Percentiles rank a stretch among this genome's conserved stretches.
These are phyloP conservation scores for Hiodon tergisus DNA, from an alignment of 2,113 vertebrate species.

Conservation along the genomic window DNA sequence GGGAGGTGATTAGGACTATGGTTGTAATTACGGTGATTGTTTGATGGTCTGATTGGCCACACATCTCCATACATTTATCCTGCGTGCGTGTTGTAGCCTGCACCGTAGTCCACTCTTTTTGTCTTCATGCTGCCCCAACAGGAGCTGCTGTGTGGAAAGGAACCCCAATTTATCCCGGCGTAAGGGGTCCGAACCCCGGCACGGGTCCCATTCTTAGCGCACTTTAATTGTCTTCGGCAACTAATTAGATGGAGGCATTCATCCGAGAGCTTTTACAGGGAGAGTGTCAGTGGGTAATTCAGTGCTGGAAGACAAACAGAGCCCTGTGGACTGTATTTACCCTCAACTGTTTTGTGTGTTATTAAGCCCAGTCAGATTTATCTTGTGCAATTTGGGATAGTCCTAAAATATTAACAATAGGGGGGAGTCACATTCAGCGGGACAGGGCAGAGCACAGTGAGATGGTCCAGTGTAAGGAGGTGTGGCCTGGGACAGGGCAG, in stretches of 20 bases:
- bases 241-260: not conserved
- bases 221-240: not conserved
- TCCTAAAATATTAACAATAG: too few relatives aligned
- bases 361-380: too few relatives aligned
- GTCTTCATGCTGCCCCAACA: not conserved
- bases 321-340: not conserved
- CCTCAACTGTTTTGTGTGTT: not conserved
- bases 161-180: not conserved
- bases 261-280: conserved; percentile 6
- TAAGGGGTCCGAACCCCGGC: not conserved
- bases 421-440: too few relatives aligned
- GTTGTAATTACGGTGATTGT: not conserved
- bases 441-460: too few relatives aligned
- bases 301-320: not conserved
- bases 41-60: not conserved
- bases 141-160: not conserved
- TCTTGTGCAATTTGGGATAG: too few relatives aligned
- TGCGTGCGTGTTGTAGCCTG: not conserved
- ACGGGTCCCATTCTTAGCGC: not conserved
- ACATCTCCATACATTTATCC: not conserved
- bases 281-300: not conserved
- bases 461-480: too few relatives aligned
- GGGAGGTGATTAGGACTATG: not conserved
- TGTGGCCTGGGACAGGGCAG: too few relatives aligned
- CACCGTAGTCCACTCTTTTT: not conserved